phyloP scores from a whole-genome alignment of 2,888 invertebrate genomes.

The Xanthorhoe designata region DNA sequence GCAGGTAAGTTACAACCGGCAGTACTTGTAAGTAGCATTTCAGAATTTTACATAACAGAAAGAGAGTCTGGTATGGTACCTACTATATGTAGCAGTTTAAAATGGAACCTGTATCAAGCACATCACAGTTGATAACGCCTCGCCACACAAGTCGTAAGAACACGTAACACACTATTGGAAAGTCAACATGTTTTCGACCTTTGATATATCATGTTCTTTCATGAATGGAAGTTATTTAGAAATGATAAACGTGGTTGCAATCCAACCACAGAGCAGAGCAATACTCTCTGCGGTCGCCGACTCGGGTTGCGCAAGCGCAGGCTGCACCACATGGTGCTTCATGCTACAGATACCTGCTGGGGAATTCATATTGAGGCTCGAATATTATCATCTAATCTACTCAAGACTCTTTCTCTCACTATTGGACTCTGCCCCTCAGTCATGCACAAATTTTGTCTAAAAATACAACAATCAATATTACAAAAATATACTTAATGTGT shows the following conservation, averaged over 20 bases:
- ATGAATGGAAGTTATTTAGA: conserved; percentile 15
- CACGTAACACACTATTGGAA: not conserved
- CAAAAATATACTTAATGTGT: too few relatives aligned
- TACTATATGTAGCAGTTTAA: too few relatives aligned
- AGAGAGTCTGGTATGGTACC: too few relatives aligned
- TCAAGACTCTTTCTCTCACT: too few relatives aligned
- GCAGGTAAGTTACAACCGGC: conserved; percentile 22
- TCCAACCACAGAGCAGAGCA: conserved; percentile 21
- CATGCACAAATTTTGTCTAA: too few relatives aligned
- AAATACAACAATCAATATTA: too few relatives aligned
- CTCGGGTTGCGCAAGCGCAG: conserved; percentile 29
- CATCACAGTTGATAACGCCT: not conserved
- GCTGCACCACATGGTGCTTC: conserved; percentile 15
- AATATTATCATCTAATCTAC: not conserved
- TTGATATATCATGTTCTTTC: conserved; percentile 11
- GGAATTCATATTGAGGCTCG: not conserved
- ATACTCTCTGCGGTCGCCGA: conserved; percentile 24
- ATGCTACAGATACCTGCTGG: conserved; percentile 8
- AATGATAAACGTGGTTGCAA: conserved; percentile 26
- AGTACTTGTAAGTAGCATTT: conserved; percentile 1
- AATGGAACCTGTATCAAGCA: not conserved
- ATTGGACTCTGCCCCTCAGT: too few relatives aligned
- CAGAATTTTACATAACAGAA: not conserved
- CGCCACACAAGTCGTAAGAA: not conserved
- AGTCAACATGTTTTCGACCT: not conserved